Percentiles rank a stretch among this genome's conserved stretches.
Evolutionary conservation across 2,797 vertebrate genomes (phyloP).

Genomic region (Danio tinwini): DNA sequence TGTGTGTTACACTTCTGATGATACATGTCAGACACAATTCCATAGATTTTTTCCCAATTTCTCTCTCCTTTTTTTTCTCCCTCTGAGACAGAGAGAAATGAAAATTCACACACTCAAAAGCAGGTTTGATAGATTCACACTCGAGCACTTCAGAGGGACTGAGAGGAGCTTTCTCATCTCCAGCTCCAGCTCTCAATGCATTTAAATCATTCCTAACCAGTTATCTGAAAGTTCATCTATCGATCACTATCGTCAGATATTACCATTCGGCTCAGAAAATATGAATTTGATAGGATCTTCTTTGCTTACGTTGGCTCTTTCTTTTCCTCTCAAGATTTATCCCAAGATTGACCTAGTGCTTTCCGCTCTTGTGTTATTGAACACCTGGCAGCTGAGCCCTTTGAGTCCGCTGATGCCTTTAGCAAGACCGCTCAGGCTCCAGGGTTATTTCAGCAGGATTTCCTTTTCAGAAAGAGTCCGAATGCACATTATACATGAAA

Average conservation of each 20-base stretch:
- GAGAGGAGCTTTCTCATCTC: conserved; percentile 55
- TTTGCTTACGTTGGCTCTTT: conserved; percentile 63
- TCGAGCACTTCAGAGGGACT: conserved; percentile 48
- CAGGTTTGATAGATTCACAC: conserved; percentile 53
- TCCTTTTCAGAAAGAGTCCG: conserved; percentile 73
- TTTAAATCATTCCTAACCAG: conserved; percentile 61
- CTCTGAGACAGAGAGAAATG: conserved; percentile 40
- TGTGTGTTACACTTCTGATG: not conserved
- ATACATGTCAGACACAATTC: conserved; percentile 33
- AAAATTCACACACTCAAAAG: conserved; percentile 49
- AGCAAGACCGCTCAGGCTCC: conserved; percentile 74
- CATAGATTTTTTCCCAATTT: conserved; percentile 45
- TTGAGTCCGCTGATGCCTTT: conserved; percentile 78
- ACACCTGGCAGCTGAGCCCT: conserved; percentile 75
- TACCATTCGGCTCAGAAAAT: conserved; percentile 68
- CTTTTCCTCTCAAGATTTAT: conserved; percentile 69
- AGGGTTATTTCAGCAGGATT: conserved; percentile 80
- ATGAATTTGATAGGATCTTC: conserved; percentile 65
- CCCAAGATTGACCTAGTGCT: conserved; percentile 72
- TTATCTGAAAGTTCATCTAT: conserved; percentile 63
- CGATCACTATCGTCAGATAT: conserved; percentile 63
- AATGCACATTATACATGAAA: conserved; percentile 82
- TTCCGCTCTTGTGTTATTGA: conserved; percentile 73
- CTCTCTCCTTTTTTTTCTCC: conserved; percentile 2
- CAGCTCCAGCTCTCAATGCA: conserved; percentile 47